Base-by-base conservation (phyloP, 1,140 invertebrate species). In the Meloidogyne floridensis region DNA sequence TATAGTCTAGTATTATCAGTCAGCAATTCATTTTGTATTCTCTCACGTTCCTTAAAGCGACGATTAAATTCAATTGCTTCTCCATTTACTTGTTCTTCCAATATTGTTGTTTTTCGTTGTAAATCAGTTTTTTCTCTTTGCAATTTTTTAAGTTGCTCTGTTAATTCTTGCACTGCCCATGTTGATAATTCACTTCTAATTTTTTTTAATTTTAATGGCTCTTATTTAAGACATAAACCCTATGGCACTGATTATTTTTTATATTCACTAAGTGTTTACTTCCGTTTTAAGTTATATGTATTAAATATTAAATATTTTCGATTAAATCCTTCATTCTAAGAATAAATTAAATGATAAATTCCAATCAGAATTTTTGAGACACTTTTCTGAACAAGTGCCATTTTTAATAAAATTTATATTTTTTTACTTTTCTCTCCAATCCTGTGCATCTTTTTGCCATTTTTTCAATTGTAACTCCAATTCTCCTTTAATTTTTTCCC, bases 71-170 rank as follows among this genome's bases (percentile, higher is more conserved):
- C 77, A 47, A 72, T 79, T 72, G 77, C 77, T 20, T 79, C 77
- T 6, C 77, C 77, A 51, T 79, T 79, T 9, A 79, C 77, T 18
- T 79, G 77, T 72, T 79, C 77, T 72, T 79, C 77, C 59, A 79
- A 47, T 54, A 79, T 71, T n/a, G 51, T 32, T 13, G 77, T 53
- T 53, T 79, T 79, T 9, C 65, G 47, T 51, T 54, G 20, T n/a
- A 79, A 72, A 72, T 72, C 43, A 1, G 9, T 42, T 51, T 71
- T 79, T 71, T 79, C 77, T 9, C 65, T 72, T 71, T 79, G 59
- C 20, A 54, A 79, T 72, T 79, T 79, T 71, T 42, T 72, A 51
- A 79, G 18, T 20, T 79, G 77, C n/a, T 13, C 77, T 51, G 77
- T 32, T 47, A 79, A 9, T 51, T 79, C 77, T 42, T 79, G 69